A percentile compares a stretch with the other conserved stretches of the same genome.
Conservation (phyloP, 2,888 invertebrate species). For the Orthonevra nobilis region DNA sequence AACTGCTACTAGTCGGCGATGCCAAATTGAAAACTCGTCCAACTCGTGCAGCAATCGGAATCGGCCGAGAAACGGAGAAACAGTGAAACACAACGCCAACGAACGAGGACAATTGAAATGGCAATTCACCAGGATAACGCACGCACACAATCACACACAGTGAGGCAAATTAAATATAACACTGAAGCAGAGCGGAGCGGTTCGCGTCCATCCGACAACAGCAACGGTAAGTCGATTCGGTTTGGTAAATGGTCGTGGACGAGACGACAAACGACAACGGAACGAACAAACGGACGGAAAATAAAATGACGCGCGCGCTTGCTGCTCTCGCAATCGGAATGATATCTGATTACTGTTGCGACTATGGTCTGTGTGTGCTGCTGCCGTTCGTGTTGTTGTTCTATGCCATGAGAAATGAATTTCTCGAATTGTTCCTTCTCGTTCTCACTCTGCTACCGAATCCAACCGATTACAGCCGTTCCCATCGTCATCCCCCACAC, state of each 20-base stretch:
- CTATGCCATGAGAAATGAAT: constrained; percentile 62
- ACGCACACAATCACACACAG: constrained; percentile 1
- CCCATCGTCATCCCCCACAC: no score
- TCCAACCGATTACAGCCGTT: constrained; percentile 17
- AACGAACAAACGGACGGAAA: constrained; percentile 19
- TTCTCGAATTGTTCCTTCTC: constrained; percentile 70
- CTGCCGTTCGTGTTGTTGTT: constrained; percentile 6
- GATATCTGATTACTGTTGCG: constrained; percentile 68
- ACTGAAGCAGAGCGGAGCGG: no score
- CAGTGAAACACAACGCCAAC: no score
- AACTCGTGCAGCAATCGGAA: constrained; percentile 28
- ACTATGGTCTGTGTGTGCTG: constrained; percentile 35
- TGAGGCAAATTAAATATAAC: constrained; percentile 47
- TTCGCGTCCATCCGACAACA: no score
- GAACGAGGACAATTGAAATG: constrained; percentile 69
- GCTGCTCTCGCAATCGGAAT: constrained; percentile 69
- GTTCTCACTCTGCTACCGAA: constrained; percentile 66
- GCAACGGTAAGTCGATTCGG: no score
- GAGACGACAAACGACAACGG: constrained; percentile 40
- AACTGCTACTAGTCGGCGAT: constrained; percentile 57
- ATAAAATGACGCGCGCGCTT: constrained; percentile 69
- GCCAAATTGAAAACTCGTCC: constrained; percentile 61
- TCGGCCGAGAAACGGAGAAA: constrained; percentile 55
- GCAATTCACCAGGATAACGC: constrained; percentile 45
- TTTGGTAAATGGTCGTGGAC: no score